Evolutionary conservation across 2,113 vertebrate genomes (phyloP).

Genomic region (Callorhinus ursinus): DNA sequence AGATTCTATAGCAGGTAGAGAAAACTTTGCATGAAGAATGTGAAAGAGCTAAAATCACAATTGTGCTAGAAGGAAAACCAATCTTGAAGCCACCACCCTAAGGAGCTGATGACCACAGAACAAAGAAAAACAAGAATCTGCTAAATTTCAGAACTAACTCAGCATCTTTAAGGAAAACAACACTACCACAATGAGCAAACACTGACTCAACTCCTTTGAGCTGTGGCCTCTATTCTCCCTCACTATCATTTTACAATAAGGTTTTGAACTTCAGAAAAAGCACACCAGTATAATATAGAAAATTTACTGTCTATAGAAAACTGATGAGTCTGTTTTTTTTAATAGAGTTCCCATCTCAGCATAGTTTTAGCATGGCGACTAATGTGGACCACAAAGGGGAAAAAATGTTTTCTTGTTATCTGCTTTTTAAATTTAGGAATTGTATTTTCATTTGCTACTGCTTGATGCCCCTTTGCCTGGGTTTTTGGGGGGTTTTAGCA

Average conservation of each 20-base stretch:
- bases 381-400: neutral
- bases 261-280: neutral
- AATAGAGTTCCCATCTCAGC: neutral
- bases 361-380: neutral
- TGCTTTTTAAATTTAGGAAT: neutral
- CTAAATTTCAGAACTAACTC: neutral
- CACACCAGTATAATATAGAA: neutral
- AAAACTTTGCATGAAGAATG: conserved; percentile 4
- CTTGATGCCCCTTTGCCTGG: neutral
- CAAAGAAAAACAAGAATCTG: neutral
- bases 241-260: neutral
- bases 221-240: neutral
- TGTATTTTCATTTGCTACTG: neutral
- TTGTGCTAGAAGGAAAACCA: neutral
- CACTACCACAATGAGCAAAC: neutral
- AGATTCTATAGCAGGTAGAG: neutral
- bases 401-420: neutral
- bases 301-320: neutral
- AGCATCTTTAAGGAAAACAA: neutral
- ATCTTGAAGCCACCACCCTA: neutral
- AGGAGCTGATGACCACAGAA: neutral
- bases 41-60: neutral
- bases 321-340: neutral
- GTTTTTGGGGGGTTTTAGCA: neutral
- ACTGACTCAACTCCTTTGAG: neutral